Base-by-base conservation (phyloP, 2,888 invertebrate genomes). In the Ptychoptera contaminata region DNA sequence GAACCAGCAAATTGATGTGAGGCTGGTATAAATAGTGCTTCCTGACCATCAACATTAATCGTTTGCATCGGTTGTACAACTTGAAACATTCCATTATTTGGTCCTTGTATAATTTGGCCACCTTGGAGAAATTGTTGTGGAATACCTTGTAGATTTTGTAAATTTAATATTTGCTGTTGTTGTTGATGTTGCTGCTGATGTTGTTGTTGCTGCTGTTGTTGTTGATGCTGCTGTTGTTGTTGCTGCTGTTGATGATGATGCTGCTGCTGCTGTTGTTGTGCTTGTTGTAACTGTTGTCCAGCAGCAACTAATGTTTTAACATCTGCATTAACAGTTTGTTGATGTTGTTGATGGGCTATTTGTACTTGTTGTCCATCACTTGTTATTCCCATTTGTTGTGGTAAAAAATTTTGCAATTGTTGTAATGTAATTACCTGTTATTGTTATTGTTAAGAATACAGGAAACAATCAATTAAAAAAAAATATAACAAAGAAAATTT, bases 21-120 rank as follows among this genome's bases (percentile, higher is more conserved):
- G 16, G 76, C 74, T 49, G 82, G 42, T 57, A 92, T 90, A 59
- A 91, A 88, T 16, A 92, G 73, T 0, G 90, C 90, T 57, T 93
- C 91, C 59, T 92, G 91, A 0, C 91, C 91, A 61, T 93, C 92
- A 15, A 92, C 82, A 15, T 86, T 90, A 45, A 93, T 84, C 0
- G 90, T 83, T 62, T 92, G 92, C 77, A 90, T 36, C 34, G 85
- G 84, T 43, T 76, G 82, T 56, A 83, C 78, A 36, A 66, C 61
- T 42, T 62, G 62, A 47, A 66, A 62, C 64, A 65, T 66, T 37
- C 63, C 64, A 46, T 65, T 57, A 9, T 49, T 50, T 8, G 53
- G 52, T 47, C 53, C 53, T 42, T 55, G 56, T 23, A 56, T 44
- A 6, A 54, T 47, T 52, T 56, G 56, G 2, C 55, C 55, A 31